Conservation (phyloP, 2,797 vertebrate species). For the Mormyrops boulengeri region DNA sequence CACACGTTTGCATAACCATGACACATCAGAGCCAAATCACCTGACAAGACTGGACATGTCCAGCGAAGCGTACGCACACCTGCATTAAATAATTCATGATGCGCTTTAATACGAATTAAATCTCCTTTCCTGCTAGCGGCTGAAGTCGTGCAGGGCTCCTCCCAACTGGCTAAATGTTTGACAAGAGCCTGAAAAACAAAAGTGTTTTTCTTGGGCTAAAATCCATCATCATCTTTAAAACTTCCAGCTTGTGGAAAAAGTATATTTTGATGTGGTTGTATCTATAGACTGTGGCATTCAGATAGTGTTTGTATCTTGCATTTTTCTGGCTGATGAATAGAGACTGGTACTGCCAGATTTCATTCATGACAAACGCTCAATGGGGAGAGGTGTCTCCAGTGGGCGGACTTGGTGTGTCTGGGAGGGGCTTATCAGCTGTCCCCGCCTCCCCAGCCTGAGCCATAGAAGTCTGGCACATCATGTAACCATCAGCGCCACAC, state of each 20-base stretch:
- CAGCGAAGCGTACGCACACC: not conserved
- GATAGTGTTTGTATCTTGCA: not conserved
- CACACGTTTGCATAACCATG: not conserved
- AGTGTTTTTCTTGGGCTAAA: not conserved
- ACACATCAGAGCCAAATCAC: not conserved
- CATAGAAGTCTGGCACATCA: not conserved
- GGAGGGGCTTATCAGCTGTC: not conserved
- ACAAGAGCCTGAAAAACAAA: not conserved
- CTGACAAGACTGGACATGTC: not conserved
- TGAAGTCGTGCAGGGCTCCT: not conserved
- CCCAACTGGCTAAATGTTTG: not conserved
- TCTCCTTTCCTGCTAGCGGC: not conserved
- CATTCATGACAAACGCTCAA: not conserved
- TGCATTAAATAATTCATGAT: conserved; percentile 1
- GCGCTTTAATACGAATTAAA: not conserved
- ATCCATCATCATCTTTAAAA: not conserved
- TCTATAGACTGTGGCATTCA: not conserved
- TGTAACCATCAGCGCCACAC: not conserved
- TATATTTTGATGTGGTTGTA: not conserved
- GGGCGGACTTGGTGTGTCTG: not conserved
- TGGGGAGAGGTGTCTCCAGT: not conserved
- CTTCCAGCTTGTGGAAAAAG: not conserved
- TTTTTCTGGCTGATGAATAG: not conserved
- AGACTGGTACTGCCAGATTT: not conserved
- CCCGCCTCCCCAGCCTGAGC: too few relatives aligned